phyloP scores from a whole-genome alignment of 2,888 invertebrate species.

The Pardosa pseudoannulata region DNA sequence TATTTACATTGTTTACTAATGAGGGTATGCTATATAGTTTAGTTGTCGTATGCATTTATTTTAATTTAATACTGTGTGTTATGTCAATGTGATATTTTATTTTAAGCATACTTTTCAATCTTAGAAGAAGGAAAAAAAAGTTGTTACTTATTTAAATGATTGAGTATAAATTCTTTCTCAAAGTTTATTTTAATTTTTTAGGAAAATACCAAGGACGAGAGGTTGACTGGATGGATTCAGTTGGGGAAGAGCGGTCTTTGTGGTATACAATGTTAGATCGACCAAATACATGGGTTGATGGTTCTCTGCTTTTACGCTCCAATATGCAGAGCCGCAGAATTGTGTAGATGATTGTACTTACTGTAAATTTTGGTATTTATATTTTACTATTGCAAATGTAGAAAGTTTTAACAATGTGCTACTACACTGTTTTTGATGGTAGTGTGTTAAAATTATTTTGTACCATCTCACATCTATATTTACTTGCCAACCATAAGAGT shows the following conservation, averaged over 20 bases:
- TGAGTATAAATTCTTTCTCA: too few relatives aligned
- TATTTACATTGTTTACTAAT: too few relatives aligned
- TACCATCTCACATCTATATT: not conserved
- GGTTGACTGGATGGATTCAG: constrained; percentile 97
- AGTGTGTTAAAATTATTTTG: not conserved
- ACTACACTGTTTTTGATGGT: not conserved
- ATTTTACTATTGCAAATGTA: not conserved
- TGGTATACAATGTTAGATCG: constrained; percentile 97
- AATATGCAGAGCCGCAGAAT: constrained; percentile 76
- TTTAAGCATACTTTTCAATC: too few relatives aligned
- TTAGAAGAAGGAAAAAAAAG: too few relatives aligned
- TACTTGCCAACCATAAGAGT: not conserved
- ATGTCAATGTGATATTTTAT: too few relatives aligned
- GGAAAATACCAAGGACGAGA: constrained; percentile 90
- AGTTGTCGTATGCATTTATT: too few relatives aligned
- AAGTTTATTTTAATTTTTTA: constrained; percentile 77
- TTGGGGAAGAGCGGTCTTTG: constrained; percentile 90
- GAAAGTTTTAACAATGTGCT: not conserved
- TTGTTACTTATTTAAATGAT: too few relatives aligned
- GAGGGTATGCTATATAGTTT: too few relatives aligned
- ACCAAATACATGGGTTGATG: constrained; percentile 98
- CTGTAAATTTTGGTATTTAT: not conserved
- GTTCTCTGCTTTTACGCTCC: constrained; percentile 89
- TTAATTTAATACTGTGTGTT: too few relatives aligned
- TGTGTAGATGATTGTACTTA: not conserved